Conservation (phyloP, 2,888 invertebrate species). For the Diarsia mendica region DNA sequence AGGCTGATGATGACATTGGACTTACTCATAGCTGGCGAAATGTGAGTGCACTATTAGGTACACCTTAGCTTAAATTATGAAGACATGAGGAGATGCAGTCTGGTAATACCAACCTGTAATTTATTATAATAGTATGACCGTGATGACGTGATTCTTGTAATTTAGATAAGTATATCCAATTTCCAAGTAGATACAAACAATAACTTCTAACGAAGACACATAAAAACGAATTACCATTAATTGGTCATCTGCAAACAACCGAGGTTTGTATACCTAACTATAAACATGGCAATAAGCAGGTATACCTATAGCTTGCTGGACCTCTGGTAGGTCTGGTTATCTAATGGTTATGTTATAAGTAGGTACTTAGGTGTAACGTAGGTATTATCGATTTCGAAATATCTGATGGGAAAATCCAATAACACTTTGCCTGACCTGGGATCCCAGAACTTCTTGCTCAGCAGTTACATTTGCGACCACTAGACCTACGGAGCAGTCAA, state of each 20-base stretch:
- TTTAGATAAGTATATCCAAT: conserved; percentile 6
- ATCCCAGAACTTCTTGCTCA: too few species aligned
- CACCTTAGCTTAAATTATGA: not conserved
- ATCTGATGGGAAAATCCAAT: too few species aligned
- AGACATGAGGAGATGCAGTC: too few species aligned
- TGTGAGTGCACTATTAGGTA: not conserved
- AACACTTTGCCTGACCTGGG: too few species aligned
- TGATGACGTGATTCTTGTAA: conserved; percentile 9
- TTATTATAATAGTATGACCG: not conserved
- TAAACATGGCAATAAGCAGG: not conserved
- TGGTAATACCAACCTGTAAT: too few species aligned
- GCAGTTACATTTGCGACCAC: too few species aligned
- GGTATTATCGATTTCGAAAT: not conserved
- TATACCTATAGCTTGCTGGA: not conserved
- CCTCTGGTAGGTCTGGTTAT: not conserved
- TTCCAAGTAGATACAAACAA: not conserved
- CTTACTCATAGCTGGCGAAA: not conserved
- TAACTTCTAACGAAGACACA: not conserved
- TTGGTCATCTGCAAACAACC: not conserved
- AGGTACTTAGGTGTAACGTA: not conserved
- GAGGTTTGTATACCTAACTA: too few species aligned
- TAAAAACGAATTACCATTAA: conserved; percentile 9
- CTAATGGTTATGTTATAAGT: too few species aligned
- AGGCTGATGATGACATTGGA: too few species aligned
- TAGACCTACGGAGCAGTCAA: too few species aligned